Percentiles rank a stretch among this genome's conserved stretches.
Conservation (phyloP, 2,113 vertebrate genomes). For the Charadrius vociferus region DNA sequence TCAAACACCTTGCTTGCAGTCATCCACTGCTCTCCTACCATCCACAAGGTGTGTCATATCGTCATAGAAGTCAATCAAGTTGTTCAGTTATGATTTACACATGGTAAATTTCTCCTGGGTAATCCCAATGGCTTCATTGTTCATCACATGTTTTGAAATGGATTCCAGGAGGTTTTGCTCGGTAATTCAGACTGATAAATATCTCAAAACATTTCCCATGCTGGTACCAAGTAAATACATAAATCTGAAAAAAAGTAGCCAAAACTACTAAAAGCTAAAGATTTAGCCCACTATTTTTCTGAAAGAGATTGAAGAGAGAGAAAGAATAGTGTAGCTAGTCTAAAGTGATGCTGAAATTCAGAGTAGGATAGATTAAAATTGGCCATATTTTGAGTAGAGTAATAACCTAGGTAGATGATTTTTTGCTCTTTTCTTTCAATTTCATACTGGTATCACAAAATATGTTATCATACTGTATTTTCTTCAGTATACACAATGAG, state of each 20-base stretch:
- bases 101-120: not conserved
- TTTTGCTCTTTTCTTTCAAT: not conserved
- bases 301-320: not conserved
- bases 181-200: not conserved
- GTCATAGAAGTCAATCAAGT: not conserved
- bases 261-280: not conserved
- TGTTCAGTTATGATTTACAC: not conserved
- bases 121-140: not conserved
- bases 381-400: not conserved
- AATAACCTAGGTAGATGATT: not conserved
- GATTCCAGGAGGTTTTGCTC: not conserved
- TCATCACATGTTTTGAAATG: not conserved
- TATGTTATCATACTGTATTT: not conserved
- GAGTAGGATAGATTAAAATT: not conserved
- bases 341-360: not conserved
- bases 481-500: not conserved
- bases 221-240: not conserved
- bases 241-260: not conserved
- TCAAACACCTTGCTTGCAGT: not conserved
- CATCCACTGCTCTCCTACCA: not conserved
- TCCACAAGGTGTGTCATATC: not conserved
- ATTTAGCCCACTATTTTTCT: not conserved
- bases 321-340: not conserved
- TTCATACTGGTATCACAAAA: not conserved
- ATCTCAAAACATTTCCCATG: not conserved